Evolutionary conservation across 1,140 invertebrate genomes (phyloP), one percentile per base, ranked within the genome.

Genomic region (Cydia strobilella): DNA sequence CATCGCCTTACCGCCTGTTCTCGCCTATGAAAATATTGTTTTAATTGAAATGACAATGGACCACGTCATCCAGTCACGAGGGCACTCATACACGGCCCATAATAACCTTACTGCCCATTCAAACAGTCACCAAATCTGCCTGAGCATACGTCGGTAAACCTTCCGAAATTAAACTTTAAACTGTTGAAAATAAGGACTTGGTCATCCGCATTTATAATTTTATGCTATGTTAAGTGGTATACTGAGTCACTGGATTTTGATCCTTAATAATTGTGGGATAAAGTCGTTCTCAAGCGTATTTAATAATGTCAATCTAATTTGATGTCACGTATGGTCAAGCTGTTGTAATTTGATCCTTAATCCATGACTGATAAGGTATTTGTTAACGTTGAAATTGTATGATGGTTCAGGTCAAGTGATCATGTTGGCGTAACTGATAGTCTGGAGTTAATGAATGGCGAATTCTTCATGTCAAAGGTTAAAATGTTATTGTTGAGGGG

Each of bases 21-120:
- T 51, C 6, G 25, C 31, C 65, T 35, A 69, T 69, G 31, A 45
- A 54, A 74, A 75, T 74, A 77, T 77, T 80, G 76, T 80, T 76
- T 77, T 80, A 80, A 80, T 80, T 80, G 76, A 80, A 77, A 75
- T 51, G 75, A 75, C 79, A 80, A 76, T 76, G 76, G 74, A 15
- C 39, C 74, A 5, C 27, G 35, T 66, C 18, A 45, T 23, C 13
- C 15, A 13, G 42, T 66, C 42, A 59, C 69, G 42, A 35, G 65
- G 20, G 39, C 66, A 71, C 18, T 51, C 63, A n/a, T 39, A 31
- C 15, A 35, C 23, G 51, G 31, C 5, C 51, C 6, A 66, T 31
- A n/a, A 31, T 66, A 35, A 23, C 31, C 15, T 27, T 69, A 18
- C 65, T 6, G 65, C 15, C 9, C 15, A 42, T 35, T 39, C 2